Conservation (phyloP, 2,113 vertebrate genomes). For the Tichodroma muraria region DNA sequence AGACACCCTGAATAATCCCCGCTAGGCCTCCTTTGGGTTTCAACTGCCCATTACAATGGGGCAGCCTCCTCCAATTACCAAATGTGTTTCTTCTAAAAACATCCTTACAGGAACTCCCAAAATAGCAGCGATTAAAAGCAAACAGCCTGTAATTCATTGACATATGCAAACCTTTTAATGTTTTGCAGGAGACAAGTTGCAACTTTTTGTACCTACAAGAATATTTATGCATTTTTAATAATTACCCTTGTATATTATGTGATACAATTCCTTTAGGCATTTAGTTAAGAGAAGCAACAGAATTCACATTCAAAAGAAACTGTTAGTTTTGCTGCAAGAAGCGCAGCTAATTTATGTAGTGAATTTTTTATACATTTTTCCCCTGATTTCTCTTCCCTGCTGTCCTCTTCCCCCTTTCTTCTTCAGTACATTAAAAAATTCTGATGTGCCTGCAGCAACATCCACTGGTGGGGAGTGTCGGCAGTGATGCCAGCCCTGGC, state of each 20-base stretch:
- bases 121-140: slow-evolving; percentile 73
- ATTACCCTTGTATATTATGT: slow-evolving; percentile 63
- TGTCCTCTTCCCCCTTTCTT: slow-evolving; percentile 62
- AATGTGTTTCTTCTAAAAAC: slow-evolving; percentile 70
- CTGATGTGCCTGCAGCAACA: slow-evolving; percentile 66
- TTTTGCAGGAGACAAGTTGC: slow-evolving; percentile 67
- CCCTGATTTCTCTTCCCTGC: slow-evolving; percentile 65
- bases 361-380: slow-evolving; percentile 65
- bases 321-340: slow-evolving; percentile 61
- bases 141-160: slow-evolving; percentile 72
- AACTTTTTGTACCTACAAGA: slow-evolving; percentile 60
- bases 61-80: slow-evolving; percentile 70
- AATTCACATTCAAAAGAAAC: slow-evolving; percentile 64
- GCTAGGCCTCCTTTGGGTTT: slow-evolving; percentile 65
- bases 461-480: slow-evolving; percentile 35
- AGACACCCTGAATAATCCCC: slow-evolving; percentile 73
- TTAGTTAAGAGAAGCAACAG: slow-evolving; percentile 49
- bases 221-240: slow-evolving; percentile 71
- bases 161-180: slow-evolving; percentile 68
- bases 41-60: slow-evolving; percentile 70
- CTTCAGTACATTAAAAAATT: slow-evolving; percentile 63
- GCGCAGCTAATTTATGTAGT: slow-evolving; percentile 67
- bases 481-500: slow-evolving; percentile 3
- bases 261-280: slow-evolving; percentile 63
- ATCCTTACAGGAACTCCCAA: slow-evolving; percentile 71